phyloP scores from a whole-genome alignment of 2,888 invertebrate genomes.

The Eupithecia exiguata region DNA sequence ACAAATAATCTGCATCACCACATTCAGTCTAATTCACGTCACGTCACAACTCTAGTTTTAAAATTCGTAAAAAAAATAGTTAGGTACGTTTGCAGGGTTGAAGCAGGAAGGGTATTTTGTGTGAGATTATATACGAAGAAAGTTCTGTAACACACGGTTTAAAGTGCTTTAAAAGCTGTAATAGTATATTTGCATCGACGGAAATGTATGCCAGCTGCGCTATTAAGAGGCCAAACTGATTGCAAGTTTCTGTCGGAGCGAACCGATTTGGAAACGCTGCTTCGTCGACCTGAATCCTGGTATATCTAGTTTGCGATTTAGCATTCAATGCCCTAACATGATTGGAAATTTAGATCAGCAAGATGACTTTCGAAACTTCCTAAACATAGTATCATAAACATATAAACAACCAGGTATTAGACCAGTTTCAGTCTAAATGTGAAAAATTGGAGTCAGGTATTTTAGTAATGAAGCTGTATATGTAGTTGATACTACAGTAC shows the following conservation, averaged over 20 bases:
- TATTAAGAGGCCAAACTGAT: constrained; percentile 41
- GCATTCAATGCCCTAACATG: background rate
- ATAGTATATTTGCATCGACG: constrained; percentile 54
- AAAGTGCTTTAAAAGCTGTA: constrained; percentile 51
- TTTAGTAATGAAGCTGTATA: background rate
- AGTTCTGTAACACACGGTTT: background rate
- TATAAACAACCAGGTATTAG: background rate
- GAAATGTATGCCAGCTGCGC: constrained; percentile 52
- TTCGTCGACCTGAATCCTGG: constrained; percentile 14
- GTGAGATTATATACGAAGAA: background rate
- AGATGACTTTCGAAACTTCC: background rate
- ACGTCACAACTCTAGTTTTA: background rate
- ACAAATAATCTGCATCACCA: background rate
- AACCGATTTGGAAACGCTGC: constrained; percentile 15
- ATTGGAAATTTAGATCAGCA: background rate
- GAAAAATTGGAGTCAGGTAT: background rate
- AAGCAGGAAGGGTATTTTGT: background rate
- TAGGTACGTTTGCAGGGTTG: background rate
- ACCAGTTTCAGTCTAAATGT: background rate
- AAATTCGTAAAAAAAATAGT: background rate
- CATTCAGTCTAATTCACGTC: background rate
- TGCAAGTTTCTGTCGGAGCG: constrained; percentile 36
- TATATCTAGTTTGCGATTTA: constrained; percentile 2
- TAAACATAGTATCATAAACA: background rate
- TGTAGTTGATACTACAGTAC: background rate